Percentiles rank a stretch among this genome's conserved stretches.
Evolutionary conservation across 1,140 invertebrate species (phyloP).

Genomic region (Metaphire vulgaris): DNA sequence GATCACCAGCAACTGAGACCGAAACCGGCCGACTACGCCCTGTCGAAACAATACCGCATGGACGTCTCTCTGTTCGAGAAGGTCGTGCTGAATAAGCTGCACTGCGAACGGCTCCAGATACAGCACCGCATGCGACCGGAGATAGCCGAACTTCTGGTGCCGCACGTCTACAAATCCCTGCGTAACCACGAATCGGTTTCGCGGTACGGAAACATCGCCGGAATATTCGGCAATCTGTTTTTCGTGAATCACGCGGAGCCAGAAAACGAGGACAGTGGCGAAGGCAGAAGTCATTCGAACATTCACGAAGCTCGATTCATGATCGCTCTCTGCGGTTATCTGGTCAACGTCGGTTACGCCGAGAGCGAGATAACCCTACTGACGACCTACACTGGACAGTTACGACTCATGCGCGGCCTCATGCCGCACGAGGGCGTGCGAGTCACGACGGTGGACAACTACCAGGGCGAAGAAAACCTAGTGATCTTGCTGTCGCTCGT

Average conservation of each 20-base stretch:
- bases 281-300: slow-evolving; percentile 47
- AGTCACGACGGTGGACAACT: slow-evolving; percentile 68
- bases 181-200: slow-evolving; percentile 42
- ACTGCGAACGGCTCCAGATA: slow-evolving; percentile 39
- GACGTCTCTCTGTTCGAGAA: slow-evolving; percentile 52
- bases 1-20: slow-evolving; percentile 59
- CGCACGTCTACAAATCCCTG: slow-evolving; percentile 48
- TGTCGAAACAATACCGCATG: slow-evolving; percentile 48
- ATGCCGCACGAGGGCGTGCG: slow-evolving; percentile 39
- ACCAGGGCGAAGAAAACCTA: slow-evolving; percentile 70
- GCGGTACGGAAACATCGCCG: slow-evolving; percentile 40
- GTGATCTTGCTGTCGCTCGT: slow-evolving; percentile 77
- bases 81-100: slow-evolving; percentile 46
- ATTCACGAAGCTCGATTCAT: slow-evolving; percentile 44
- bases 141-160: slow-evolving; percentile 49
- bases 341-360: slow-evolving; percentile 48
- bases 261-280: slow-evolving; percentile 39
- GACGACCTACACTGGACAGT: slow-evolving; percentile 50
- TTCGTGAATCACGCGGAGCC: slow-evolving; percentile 47
- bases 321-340: slow-evolving; percentile 42
- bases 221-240: slow-evolving; percentile 45
- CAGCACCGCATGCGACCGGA: slow-evolving; percentile 52
- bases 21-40: slow-evolving; percentile 46
- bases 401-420: slow-evolving; percentile 35
- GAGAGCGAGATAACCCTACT: slow-evolving; percentile 48